Percentiles rank a stretch among this genome's conserved stretches.
These are phyloP conservation scores for Sphaerophoria taeniata DNA, from an alignment of 2,888 invertebrate genomes.

Conservation along the genomic window DNA sequence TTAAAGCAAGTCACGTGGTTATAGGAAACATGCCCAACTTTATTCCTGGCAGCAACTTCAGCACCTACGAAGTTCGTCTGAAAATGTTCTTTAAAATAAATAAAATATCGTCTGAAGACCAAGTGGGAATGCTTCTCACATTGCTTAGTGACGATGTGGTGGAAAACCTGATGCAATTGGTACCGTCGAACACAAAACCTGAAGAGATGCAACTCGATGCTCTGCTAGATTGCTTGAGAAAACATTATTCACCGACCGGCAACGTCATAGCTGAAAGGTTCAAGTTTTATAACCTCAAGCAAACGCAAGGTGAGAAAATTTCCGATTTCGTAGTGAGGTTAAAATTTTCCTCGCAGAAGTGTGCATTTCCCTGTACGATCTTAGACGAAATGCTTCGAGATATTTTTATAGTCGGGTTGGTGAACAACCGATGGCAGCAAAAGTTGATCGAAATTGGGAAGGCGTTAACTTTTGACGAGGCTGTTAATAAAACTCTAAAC, in stretches of 20 bases:
- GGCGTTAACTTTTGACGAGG: background rate
- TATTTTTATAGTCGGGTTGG: background rate
- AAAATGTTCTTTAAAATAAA: slow-evolving; percentile 31
- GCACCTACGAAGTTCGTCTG: background rate
- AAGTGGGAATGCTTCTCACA: slow-evolving; percentile 18
- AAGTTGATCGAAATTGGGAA: slow-evolving; percentile 1
- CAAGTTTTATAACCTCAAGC: slow-evolving; percentile 17
- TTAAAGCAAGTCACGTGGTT: slow-evolving; percentile 14
- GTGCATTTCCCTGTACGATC: background rate
- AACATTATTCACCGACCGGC: slow-evolving; percentile 28
- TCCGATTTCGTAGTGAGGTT: slow-evolving; percentile 26
- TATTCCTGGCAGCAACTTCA: slow-evolving; percentile 16
- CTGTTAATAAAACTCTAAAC: background rate
- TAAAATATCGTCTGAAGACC: slow-evolving; percentile 17
- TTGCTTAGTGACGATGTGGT: slow-evolving; percentile 27
- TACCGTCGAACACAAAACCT: slow-evolving; percentile 9
- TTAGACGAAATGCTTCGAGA: slow-evolving; percentile 7
- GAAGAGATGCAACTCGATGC: slow-evolving; percentile 2
- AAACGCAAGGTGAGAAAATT: slow-evolving; percentile 24
- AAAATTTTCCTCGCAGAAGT: slow-evolving; percentile 27
- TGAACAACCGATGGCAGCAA: background rate
- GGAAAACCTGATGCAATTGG: slow-evolving; percentile 24
- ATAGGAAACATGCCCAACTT: slow-evolving; percentile 32
- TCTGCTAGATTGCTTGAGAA: background rate
- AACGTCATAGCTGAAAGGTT: slow-evolving; percentile 27